Evolutionary conservation across 1,140 invertebrate species (phyloP).

Genomic region (Meteorus sp.): DNA sequence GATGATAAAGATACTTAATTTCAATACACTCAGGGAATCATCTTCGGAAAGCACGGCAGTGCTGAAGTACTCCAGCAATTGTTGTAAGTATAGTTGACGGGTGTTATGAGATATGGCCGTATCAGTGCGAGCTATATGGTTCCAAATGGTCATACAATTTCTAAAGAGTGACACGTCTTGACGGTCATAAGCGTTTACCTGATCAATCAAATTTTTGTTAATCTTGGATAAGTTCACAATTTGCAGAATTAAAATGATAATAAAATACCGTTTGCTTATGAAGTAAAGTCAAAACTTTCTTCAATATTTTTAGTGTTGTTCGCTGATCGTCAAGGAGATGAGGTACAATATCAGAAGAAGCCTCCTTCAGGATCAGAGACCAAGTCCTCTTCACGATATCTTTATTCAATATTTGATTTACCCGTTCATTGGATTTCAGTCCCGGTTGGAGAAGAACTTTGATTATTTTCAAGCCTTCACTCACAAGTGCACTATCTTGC

Average conservation of each 20-base stretch:
- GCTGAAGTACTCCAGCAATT: slow-evolving; percentile 26
- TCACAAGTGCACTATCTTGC: too few relatives aligned
- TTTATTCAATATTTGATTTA: slow-evolving; percentile 26
- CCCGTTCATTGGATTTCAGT: slow-evolving; percentile 30
- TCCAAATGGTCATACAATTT: slow-evolving; percentile 35
- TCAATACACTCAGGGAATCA: slow-evolving; percentile 27
- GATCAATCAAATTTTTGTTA: slow-evolving; percentile 6
- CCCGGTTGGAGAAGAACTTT: slow-evolving; percentile 31
- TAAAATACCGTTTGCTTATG: slow-evolving; percentile 25
- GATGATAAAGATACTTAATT: slow-evolving; percentile 29
- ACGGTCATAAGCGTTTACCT: slow-evolving; percentile 27
- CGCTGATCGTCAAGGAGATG: slow-evolving; percentile 32
- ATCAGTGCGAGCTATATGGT: slow-evolving; percentile 28
- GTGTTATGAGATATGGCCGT: slow-evolving; percentile 31
- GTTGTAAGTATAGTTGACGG: slow-evolving; percentile 14
- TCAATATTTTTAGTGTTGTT: slow-evolving; percentile 26
- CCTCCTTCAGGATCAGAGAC: slow-evolving; percentile 29
- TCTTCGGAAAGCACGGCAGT: slow-evolving; percentile 14
- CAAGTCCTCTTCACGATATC: slow-evolving; percentile 31
- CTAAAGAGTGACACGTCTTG: slow-evolving; percentile 24
- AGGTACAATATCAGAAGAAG: slow-evolving; percentile 29
- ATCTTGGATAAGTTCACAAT: not conserved
- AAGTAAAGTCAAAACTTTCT: slow-evolving; percentile 24
- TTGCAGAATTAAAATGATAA: not conserved
- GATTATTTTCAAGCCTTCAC: slow-evolving; percentile 35